A percentile compares a stretch with the other conserved stretches of the same genome.
These are phyloP conservation scores for Geococcyx californianus DNA, from an alignment of 2,113 vertebrate species.

Conservation along the genomic window DNA sequence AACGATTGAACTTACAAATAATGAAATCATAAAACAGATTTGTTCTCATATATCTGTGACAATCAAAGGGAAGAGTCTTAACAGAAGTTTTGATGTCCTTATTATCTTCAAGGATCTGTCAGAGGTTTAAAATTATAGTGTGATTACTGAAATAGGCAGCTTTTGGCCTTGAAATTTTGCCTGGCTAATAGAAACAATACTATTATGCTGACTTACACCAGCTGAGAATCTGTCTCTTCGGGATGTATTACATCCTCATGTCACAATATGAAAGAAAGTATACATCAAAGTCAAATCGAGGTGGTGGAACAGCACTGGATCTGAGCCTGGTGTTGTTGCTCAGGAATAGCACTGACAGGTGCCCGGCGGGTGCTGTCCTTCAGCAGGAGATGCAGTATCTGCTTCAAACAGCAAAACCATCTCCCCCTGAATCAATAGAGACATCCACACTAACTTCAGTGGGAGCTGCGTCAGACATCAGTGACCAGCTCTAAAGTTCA, in stretches of 20 bases:
- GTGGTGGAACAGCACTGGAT: neutral
- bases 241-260: neutral
- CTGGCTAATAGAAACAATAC: neutral
- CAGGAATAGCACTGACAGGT: neutral
- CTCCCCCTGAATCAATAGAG: neutral
- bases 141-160: neutral
- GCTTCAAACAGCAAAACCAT: neutral
- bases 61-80: neutral
- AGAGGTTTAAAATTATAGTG: neutral
- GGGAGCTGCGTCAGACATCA: neutral
- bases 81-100: neutral
- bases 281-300: neutral
- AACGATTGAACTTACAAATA: neutral
- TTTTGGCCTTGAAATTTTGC: neutral
- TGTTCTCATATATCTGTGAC: neutral
- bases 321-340: fast-evolving
- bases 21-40: neutral
- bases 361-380: neutral
- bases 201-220: neutral
- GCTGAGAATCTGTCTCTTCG: neutral
- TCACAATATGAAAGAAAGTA: neutral
- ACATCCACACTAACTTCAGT: neutral
- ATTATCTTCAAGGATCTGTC: neutral
- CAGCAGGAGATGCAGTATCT: neutral
- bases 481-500: neutral